A percentile compares a stretch with the other conserved stretches of the same genome.
Evolutionary conservation across 2,797 vertebrate species (phyloP).

Genomic region (Trematomus bernacchii): DNA sequence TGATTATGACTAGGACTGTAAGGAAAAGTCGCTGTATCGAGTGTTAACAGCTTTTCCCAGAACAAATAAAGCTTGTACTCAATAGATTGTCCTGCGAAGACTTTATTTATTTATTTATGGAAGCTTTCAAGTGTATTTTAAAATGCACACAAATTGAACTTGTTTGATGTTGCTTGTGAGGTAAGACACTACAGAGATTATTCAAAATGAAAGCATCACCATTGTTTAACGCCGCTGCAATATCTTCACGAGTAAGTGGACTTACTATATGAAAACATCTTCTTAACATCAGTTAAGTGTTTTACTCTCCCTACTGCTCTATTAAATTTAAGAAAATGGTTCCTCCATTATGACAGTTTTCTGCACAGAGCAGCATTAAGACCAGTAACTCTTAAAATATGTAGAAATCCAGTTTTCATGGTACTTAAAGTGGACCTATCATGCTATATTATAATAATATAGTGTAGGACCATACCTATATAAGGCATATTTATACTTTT

Average conservation of each 20-base stretch:
- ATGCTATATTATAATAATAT: no score
- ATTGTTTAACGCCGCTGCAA: neutral
- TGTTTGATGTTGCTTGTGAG: no score
- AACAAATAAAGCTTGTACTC: neutral
- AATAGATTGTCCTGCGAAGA: neutral
- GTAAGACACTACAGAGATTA: neutral
- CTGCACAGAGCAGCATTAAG: no score
- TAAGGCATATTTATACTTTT: no score
- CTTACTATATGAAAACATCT: no score
- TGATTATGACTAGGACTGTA: constrained; percentile 6
- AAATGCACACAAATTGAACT: constrained; percentile 2
- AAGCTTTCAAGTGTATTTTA: constrained; percentile 11
- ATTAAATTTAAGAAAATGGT: neutral
- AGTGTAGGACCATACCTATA: no score
- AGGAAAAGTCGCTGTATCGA: neutral
- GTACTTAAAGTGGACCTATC: no score
- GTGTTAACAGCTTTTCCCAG: neutral
- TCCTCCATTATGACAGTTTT: neutral
- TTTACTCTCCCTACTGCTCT: neutral
- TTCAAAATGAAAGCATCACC: constrained; percentile 12
- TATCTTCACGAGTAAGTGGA: neutral
- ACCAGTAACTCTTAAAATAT: neutral
- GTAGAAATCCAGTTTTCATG: neutral
- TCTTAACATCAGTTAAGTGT: no score
- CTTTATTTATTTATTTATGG: constrained; percentile 14